A percentile compares a stretch with the other conserved stretches of the same genome.
These are phyloP conservation scores for Trichosurus vulpecula DNA, from an alignment of 2,797 vertebrate species.

Conservation along the genomic window DNA sequence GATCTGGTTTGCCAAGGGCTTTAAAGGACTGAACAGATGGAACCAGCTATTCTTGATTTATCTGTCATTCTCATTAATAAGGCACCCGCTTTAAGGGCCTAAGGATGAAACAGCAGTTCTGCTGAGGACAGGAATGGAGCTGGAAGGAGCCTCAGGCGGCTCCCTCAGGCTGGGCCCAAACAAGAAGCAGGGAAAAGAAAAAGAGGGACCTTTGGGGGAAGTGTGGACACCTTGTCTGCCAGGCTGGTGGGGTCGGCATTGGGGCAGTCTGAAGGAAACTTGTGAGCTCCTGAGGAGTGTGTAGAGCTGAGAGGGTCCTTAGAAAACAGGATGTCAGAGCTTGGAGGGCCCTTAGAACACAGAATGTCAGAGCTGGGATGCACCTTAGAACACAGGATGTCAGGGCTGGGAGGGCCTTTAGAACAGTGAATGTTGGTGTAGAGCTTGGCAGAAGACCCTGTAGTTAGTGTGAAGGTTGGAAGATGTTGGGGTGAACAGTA, in stretches of 20 bases:
- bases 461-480: too few relatives aligned
- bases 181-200: neutral
- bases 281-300: neutral
- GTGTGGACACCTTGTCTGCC: neutral
- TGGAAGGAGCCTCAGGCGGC: neutral
- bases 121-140: neutral
- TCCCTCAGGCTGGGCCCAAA: neutral
- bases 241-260: neutral
- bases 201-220: neutral
- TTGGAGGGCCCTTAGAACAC: too few relatives aligned
- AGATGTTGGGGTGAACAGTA: too few relatives aligned
- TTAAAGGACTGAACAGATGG: neutral
- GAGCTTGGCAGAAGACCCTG: too few relatives aligned
- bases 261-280: neutral
- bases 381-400: too few relatives aligned
- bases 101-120: neutral
- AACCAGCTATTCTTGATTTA: neutral
- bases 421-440: too few relatives aligned
- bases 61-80: neutral
- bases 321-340: too few relatives aligned
- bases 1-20: neutral
- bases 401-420: too few relatives aligned
- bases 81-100: neutral
- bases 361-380: too few relatives aligned
- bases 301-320: neutral